These are phyloP conservation scores for Lynx canadensis DNA, from an alignment of 2,113 vertebrate species.

Conservation along the genomic window DNA sequence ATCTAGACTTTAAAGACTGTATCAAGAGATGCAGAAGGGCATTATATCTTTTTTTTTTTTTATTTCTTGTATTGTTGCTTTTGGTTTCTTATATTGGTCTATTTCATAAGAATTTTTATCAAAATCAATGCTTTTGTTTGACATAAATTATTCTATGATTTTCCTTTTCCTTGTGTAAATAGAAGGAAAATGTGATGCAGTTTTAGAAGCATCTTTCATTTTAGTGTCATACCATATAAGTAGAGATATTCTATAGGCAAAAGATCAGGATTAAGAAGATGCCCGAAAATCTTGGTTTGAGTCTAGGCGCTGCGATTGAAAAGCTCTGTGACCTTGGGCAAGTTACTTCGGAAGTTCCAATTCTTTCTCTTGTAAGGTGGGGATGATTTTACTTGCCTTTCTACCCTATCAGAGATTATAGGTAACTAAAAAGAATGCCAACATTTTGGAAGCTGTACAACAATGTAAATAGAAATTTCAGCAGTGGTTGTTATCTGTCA, in stretches of 20 bases:
- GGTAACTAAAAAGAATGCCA: neutral
- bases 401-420: neutral
- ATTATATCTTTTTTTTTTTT: too few relatives aligned
- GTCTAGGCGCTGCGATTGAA: neutral
- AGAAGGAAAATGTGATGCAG: neutral
- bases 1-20: too few relatives aligned
- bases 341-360: neutral
- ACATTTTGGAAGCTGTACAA: neutral
- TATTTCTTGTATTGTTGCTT: neutral
- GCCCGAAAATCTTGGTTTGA: neutral
- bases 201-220: neutral
- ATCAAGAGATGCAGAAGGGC: too few relatives aligned
- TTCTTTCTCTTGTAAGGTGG: neutral
- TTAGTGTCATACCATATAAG: neutral
- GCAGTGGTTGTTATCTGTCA: neutral
- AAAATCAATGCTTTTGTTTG: neutral
- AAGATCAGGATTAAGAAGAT: neutral
- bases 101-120: neutral
- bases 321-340: neutral
- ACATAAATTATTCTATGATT: constrained; percentile 1
- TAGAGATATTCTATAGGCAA: neutral
- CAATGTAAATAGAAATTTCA: neutral
- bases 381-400: neutral
- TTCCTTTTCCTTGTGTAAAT: neutral
- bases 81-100: constrained; percentile 31